Base-by-base conservation (phyloP, 2,888 invertebrate species). In the Apomyelois bistriatella region DNA sequence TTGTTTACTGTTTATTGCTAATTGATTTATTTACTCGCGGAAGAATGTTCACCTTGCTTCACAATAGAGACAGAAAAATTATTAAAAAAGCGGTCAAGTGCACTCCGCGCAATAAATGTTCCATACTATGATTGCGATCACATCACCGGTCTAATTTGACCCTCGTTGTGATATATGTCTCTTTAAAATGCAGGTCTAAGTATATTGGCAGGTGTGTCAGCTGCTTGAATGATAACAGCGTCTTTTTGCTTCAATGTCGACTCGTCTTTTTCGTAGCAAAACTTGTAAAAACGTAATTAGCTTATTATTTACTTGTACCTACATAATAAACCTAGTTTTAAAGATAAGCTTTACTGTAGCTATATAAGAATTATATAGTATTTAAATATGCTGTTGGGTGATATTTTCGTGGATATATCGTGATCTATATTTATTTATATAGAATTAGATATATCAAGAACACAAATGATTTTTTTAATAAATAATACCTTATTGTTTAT, bases 51-150 rank as follows among this genome's bases (percentile, higher is more conserved):
- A 46, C 46, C 47, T 46, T 46, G 46, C 46, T 16, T 46, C 13
- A 30, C 30, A 46, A 46, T 46, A 46, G 35, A 12, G 1, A 35
- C 10, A 42, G 42, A 22, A 42, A 12, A 9, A 43, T 43, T 28
- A 43, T 43, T 32, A 46, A 46, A 46, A 46, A 46, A 15, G 30
- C 46, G 46, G 46, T 46, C 46, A 46, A 46, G 46, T 46, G 32
- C 32, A 30, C n/a, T 15, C 10, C 1, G 4, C 30, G 46, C 46
- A 46, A 46, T 46, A 15, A 35, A 28, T 46, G 46, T 46, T 46
- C 46, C 46, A 35, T 46, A 12, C 32, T 16, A 28, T 46, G 46
- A 46, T 46, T 46, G 16, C 32, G 32, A 32, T 6, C 46, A 13
- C 3, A 46, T 9, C 15, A 15, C 46, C 46, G n/a, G 28, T n/a